Base-by-base conservation (phyloP, 2,797 vertebrate genomes). In the Sebastes vulpes region DNA sequence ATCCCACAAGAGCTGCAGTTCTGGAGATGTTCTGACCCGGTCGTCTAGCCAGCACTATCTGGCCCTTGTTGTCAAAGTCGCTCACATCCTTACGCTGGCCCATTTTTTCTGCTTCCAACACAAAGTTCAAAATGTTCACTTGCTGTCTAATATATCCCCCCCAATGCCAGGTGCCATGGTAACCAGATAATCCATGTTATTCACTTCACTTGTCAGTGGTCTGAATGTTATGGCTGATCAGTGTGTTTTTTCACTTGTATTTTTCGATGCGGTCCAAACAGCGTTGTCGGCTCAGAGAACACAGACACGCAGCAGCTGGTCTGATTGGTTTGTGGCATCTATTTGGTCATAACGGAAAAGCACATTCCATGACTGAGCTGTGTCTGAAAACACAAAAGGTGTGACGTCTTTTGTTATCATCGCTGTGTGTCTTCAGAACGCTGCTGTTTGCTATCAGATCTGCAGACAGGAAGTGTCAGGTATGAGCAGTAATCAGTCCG, bases 281-380 rank as follows among this genome's bases (percentile, higher is more conserved):
- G 32, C 10, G 5, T 5, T 42, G 9, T 12, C 16, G 20, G 16
- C n/a, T 20, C 57, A 42, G 29, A 31, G 14, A 23, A 2, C 50
- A 42, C 38, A 42, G 38, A 42, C 38, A 42, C 38, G 14, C 38
- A 42, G 38, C 38, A 42, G 38, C 14, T 42, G 38, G 12, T 42
- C 38, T 42, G 5, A 42, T 42, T 9, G 50, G 23, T 52, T 46
- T 21, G 29, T 31, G 20, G 10, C 52, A 12, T 54, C 23, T 46
- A 12, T 81, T 60, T 26, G 21, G 26, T 57, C 61, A 29, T 52
- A 58, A 42, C 28, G 5, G 23, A 7, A 16, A 26, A 42, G 18
- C 68, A 52, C 35, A 59, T 21, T 21, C 70, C 52, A 46, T 59
- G 42, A 74, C 69, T 8, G 29, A 58, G 69, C 64, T 9, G 57